Evolutionary conservation across 1,140 invertebrate genomes (phyloP).

Genomic region (Lepidostoma basale): DNA sequence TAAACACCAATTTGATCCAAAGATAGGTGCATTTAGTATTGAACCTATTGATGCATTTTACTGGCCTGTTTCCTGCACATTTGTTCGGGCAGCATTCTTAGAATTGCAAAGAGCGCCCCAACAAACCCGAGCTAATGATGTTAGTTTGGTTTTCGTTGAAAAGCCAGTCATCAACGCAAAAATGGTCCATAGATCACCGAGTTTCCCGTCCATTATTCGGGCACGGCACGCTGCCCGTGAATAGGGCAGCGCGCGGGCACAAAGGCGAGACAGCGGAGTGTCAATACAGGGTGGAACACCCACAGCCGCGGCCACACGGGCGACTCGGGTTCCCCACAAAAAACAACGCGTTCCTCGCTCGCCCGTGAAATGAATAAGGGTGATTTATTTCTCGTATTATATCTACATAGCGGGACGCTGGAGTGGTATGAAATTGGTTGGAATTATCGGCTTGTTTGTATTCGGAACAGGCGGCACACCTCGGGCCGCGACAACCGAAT

Average conservation of each 20-base stretch:
- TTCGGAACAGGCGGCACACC: conserved; percentile 8
- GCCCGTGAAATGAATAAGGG: conserved; percentile 43
- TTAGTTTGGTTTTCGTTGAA: conserved; percentile 34
- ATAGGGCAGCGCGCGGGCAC: conserved; percentile 37
- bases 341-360: conserved; percentile 22
- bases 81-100: conserved; percentile 11
- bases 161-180: conserved; percentile 35
- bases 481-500: neutral
- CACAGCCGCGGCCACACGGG: conserved; percentile 24
- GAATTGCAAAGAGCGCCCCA: conserved; percentile 13
- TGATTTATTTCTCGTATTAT: conserved; percentile 39
- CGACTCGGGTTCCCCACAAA: neutral
- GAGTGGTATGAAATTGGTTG: conserved; percentile 34
- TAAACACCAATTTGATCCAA: neutral
- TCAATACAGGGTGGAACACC: conserved; percentile 37
- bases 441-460: conserved; percentile 39
- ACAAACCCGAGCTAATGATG: conserved; percentile 26
- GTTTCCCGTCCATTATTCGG: conserved; percentile 15
- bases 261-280: conserved; percentile 31
- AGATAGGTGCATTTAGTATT: neutral
- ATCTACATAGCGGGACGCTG: neutral
- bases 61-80: conserved; percentile 14
- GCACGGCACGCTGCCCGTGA: conserved; percentile 29
- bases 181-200: conserved; percentile 36
- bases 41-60: neutral